Conservation (phyloP, 2,797 vertebrate genomes). For the Melanogrammus aeglefinus region DNA sequence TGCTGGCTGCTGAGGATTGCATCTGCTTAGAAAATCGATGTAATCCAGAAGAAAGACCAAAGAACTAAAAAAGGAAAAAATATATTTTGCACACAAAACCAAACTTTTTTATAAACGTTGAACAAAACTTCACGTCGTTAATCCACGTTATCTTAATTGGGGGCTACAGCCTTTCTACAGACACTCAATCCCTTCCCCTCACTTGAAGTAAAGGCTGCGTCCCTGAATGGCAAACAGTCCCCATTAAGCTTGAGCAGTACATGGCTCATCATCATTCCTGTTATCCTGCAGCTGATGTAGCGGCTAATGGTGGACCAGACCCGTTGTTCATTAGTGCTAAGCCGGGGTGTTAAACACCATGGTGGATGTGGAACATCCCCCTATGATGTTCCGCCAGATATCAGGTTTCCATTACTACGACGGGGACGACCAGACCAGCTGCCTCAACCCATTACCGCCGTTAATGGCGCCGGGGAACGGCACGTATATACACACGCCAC, state of each 20-base stretch:
- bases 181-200: not conserved
- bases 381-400: constrained; percentile 36
- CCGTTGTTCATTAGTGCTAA: constrained; percentile 26
- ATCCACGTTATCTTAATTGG: not conserved
- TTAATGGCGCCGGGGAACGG: constrained; percentile 34
- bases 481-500: not conserved
- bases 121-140: not conserved
- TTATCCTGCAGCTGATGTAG: not conserved
- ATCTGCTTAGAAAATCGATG: not conserved
- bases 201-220: not conserved
- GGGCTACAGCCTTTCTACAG: not conserved
- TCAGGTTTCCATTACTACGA: constrained; percentile 48
- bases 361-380: constrained; percentile 16
- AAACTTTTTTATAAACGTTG: too few species aligned
- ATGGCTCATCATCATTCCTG: not conserved
- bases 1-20: not conserved
- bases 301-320: not conserved
- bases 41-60: not conserved
- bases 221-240: not conserved
- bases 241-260: not conserved
- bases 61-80: not conserved
- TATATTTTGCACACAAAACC: not conserved
- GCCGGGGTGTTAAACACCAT: constrained; percentile 3
- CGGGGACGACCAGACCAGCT: constrained; percentile 61
- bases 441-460: constrained; percentile 58